Percentiles rank a stretch among this genome's conserved stretches.
Conservation (phyloP, 2,797 vertebrate species). For the Ptychobarbus kaznakovi region DNA sequence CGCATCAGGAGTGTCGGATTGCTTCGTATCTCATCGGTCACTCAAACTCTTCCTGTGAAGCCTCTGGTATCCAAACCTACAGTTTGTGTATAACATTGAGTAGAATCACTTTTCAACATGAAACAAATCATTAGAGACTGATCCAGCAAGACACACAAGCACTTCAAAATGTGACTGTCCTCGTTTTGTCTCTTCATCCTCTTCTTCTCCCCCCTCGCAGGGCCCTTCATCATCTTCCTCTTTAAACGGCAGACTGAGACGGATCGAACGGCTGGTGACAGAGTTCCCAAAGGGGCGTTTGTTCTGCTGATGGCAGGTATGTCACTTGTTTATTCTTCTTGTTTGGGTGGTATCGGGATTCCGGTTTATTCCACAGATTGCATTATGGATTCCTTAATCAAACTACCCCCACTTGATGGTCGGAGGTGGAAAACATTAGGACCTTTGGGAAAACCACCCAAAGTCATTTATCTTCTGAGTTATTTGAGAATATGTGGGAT, state of each 20-base stretch:
- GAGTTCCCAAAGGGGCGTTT: conserved; percentile 30
- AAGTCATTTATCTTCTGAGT: conserved; percentile 74
- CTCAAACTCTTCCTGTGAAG: neutral
- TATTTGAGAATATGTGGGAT: conserved; percentile 66
- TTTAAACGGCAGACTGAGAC: conserved; percentile 44
- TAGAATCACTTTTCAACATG: conserved; percentile 38
- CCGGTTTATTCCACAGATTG: conserved; percentile 24
- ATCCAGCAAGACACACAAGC: conserved; percentile 35
- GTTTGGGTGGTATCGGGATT: conserved; percentile 29
- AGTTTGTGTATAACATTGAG: conserved; percentile 30
- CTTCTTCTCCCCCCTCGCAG: conserved; percentile 4
- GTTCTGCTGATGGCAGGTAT: conserved; percentile 21
- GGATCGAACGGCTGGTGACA: conserved; percentile 31
- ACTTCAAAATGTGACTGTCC: conserved; percentile 46
- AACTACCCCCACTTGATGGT: neutral
- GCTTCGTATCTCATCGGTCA: conserved; percentile 13
- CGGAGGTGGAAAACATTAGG: conserved; percentile 59
- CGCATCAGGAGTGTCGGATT: neutral
- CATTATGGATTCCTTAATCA: conserved; percentile 34
- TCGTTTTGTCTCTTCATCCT: conserved; percentile 33
- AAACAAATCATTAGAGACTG: conserved; percentile 38
- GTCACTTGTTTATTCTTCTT: conserved; percentile 3
- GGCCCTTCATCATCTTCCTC: conserved; percentile 40
- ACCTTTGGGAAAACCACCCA: conserved; percentile 70
- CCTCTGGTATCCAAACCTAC: neutral